Conservation (phyloP, 2,797 vertebrate genomes). For the Aratinga solstitialis region DNA sequence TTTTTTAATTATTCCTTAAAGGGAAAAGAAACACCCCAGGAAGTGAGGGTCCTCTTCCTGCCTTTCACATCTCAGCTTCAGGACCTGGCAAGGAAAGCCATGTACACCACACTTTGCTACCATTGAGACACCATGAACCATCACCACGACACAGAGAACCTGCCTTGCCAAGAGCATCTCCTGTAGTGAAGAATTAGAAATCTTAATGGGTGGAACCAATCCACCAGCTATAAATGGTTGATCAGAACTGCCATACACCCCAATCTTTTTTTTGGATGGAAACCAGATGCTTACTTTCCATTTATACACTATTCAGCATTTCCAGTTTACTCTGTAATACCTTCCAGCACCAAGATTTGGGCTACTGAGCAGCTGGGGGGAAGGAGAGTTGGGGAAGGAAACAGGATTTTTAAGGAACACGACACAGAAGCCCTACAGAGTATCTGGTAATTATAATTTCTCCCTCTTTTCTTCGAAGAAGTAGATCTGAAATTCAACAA, state of each 20-base stretch:
- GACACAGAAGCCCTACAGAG: background rate
- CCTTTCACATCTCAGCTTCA: background rate
- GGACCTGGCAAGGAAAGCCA: background rate
- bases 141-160: background rate
- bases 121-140: background rate
- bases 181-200: background rate
- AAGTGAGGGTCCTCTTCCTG: background rate
- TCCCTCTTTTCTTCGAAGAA: background rate
- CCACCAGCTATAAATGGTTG: background rate
- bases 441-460: background rate
- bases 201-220: background rate
- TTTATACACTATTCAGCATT: background rate
- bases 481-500: background rate
- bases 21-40: background rate
- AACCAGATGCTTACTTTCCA: fast-evolving
- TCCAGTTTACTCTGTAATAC: background rate
- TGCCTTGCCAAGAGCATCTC: background rate
- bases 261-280: background rate
- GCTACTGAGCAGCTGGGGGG: fast-evolving
- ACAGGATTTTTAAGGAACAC: background rate
- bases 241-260: background rate
- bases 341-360: background rate
- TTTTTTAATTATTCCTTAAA: slow-evolving; percentile 39
- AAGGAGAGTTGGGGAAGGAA: background rate
- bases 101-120: background rate